Percentiles rank a stretch among this genome's conserved stretches.
phyloP scores from a whole-genome alignment of 2,113 vertebrate genomes.

The Zootoca vivipara region DNA sequence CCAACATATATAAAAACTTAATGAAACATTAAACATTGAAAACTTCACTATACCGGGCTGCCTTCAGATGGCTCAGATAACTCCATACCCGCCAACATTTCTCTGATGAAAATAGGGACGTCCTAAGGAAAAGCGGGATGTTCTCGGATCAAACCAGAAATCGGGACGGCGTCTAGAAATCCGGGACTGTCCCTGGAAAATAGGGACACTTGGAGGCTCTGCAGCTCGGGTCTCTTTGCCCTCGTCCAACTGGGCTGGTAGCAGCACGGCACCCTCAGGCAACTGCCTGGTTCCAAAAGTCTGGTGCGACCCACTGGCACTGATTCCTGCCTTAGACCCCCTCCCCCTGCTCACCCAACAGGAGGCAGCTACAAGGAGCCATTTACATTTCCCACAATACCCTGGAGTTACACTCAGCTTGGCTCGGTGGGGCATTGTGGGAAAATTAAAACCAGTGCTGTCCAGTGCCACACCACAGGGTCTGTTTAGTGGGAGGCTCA shows the following conservation, averaged over 20 bases:
- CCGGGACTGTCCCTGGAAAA: too few relatives aligned
- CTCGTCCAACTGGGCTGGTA: neutral
- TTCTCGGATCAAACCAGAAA: too few relatives aligned
- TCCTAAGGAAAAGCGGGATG: too few relatives aligned
- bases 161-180: too few relatives aligned
- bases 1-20: too few relatives aligned
- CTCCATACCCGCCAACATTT: too few relatives aligned
- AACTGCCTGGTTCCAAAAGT: neutral
- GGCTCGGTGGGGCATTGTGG: neutral
- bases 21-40: too few relatives aligned
- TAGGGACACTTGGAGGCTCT: too few relatives aligned
- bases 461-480: neutral
- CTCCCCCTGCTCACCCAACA: neutral
- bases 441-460: neutral
- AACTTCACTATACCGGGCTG: too few relatives aligned
- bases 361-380: neutral
- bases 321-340: neutral
- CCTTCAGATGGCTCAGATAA: too few relatives aligned
- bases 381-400: neutral
- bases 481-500: neutral
- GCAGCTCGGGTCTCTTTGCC: neutral
- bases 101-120: too few relatives aligned
- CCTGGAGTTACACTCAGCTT: neutral
- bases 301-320: neutral
- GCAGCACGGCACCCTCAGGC: neutral